Percentiles rank a stretch among this genome's conserved stretches.
These are phyloP conservation scores for Drosophila lacertosa DNA, from an alignment of 1,140 invertebrate species.

Conservation along the genomic window DNA sequence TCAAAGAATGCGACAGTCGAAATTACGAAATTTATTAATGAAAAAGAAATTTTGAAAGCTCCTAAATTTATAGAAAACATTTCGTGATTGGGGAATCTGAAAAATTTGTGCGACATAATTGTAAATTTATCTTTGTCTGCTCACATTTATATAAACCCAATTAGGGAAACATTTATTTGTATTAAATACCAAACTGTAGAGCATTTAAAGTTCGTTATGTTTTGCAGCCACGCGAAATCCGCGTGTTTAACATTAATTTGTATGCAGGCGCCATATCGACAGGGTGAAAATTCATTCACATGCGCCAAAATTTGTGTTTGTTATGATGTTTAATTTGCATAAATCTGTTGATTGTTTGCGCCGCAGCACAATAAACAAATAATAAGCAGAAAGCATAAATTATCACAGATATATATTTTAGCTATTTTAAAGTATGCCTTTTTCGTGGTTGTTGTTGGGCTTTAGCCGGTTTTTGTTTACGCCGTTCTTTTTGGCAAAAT, in stretches of 20 bases:
- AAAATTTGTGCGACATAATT: neutral
- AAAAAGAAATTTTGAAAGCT: neutral
- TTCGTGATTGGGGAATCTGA: neutral
- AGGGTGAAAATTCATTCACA: constrained; percentile 43
- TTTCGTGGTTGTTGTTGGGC: too few species aligned
- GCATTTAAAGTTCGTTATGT: constrained; percentile 1
- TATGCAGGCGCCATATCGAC: constrained; percentile 36
- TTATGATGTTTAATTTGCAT: constrained; percentile 43
- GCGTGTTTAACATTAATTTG: constrained; percentile 36
- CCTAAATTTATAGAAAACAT: neutral
- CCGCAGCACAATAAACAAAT: constrained; percentile 25
- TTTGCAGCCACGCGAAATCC: neutral
- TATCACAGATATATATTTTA: constrained; percentile 2
- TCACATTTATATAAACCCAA: too few species aligned
- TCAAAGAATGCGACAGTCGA: neutral
- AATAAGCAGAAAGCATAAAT: constrained; percentile 35
- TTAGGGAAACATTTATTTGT: too few species aligned
- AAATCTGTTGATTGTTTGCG: constrained; percentile 46
- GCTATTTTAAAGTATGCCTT: constrained; percentile 13
- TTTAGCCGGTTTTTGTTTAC: constrained; percentile 37
- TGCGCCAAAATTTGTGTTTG: constrained; percentile 35
- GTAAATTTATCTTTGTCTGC: too few species aligned
- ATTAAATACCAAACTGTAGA: neutral
- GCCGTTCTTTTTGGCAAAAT: constrained; percentile 16
- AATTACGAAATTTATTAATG: neutral